phyloP scores from a whole-genome alignment of 2,113 vertebrate species.

The Dolichallabes microphthalmus region DNA sequence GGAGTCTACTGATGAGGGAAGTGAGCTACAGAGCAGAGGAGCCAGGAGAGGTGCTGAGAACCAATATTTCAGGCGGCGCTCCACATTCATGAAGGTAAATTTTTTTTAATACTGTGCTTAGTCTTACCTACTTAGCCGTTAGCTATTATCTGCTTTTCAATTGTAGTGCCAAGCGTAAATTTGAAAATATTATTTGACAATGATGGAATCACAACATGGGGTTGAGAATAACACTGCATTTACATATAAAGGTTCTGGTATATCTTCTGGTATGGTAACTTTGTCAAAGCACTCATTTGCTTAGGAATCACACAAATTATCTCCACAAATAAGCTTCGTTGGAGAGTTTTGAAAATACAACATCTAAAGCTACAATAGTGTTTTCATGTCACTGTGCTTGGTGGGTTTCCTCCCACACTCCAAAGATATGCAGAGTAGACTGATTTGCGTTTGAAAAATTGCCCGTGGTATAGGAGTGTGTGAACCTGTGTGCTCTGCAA shows the following conservation, averaged over 20 bases:
- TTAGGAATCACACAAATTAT: neutral
- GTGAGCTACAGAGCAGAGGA: slow-evolving; percentile 70
- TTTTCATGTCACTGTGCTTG: no score
- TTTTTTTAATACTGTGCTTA: neutral
- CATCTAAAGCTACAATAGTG: neutral
- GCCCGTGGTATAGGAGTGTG: no score
- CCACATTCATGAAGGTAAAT: slow-evolving; percentile 80
- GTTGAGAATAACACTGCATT: neutral
- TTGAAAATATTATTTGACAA: neutral
- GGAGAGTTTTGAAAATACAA: neutral
- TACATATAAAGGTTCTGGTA: neutral
- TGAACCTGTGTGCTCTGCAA: no score
- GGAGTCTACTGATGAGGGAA: slow-evolving; percentile 74
- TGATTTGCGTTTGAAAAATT: no score
- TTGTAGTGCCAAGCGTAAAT: neutral
- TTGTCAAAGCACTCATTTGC: neutral
- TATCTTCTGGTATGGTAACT: neutral
- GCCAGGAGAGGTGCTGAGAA: slow-evolving; percentile 69
- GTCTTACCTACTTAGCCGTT: neutral
- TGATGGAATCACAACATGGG: neutral
- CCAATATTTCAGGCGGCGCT: slow-evolving; percentile 76
- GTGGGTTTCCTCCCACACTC: no score
- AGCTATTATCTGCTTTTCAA: neutral
- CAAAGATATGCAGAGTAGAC: no score
- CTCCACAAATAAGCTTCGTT: neutral